Evolutionary conservation across 2,113 vertebrate species (phyloP).

Genomic region (Ailurus styani): DNA sequence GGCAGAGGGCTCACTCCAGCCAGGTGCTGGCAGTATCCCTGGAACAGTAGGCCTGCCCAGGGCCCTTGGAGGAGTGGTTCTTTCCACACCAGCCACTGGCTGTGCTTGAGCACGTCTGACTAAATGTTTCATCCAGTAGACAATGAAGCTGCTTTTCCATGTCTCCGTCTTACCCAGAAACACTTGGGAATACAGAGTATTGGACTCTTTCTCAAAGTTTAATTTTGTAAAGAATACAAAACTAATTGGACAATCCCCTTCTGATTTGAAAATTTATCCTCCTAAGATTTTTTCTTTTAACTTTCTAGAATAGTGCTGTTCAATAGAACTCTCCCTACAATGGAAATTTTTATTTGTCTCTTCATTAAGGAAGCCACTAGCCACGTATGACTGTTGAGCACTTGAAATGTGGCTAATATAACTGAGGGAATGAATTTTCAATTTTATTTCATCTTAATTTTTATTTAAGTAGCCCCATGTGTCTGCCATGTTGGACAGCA

Average conservation of each 20-base stretch:
- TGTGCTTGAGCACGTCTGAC: slow-evolving; percentile 1
- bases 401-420: neutral
- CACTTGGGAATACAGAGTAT: neutral
- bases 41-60: slow-evolving; percentile 40
- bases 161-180: slow-evolving; percentile 10
- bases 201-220: neutral
- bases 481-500: neutral
- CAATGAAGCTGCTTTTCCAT: slow-evolving; percentile 51
- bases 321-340: neutral
- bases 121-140: slow-evolving; percentile 27
- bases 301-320: neutral
- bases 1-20: neutral
- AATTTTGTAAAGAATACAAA: slow-evolving; percentile 25
- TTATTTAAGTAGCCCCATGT: neutral
- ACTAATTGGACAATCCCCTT: neutral
- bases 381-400: neutral
- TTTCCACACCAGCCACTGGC: slow-evolving; percentile 41
- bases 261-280: neutral
- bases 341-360: neutral
- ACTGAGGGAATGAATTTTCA: neutral
- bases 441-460: neutral
- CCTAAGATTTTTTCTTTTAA: neutral
- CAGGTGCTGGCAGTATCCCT: neutral
- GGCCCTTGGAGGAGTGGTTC: neutral
- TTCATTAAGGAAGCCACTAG: neutral